Conservation (phyloP, 53 echinoderm and acorn worm genomes). For the Paelopatides confundens region DNA sequence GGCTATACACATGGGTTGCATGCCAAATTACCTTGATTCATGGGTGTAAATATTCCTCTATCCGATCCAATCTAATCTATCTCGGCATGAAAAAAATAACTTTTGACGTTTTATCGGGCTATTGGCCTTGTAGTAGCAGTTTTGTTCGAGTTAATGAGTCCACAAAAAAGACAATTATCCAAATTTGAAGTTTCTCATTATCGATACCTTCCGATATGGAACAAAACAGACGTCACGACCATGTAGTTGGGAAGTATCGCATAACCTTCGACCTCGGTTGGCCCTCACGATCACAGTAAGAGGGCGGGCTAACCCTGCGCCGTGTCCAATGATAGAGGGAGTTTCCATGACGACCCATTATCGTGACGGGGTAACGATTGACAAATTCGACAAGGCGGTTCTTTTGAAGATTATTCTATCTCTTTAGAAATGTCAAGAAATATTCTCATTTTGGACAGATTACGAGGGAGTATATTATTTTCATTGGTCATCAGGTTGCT, state of each 20-base stretch:
- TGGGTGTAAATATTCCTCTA: neutral
- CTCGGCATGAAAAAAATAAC: constrained; percentile 25
- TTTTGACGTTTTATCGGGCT: constrained; percentile 5
- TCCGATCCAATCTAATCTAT: constrained; percentile 1
- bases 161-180: neutral
- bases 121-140: constrained; percentile 20
- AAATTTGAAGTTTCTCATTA: too few species aligned
- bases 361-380: neutral
- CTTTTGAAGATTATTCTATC: constrained; percentile 8
- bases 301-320: constrained; percentile 36
- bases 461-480: constrained; percentile 14
- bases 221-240: too few species aligned
- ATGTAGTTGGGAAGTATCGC: neutral
- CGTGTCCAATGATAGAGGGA: neutral
- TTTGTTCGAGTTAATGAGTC: constrained; percentile 32
- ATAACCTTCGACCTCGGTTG: neutral
- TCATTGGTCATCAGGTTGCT: constrained; percentile 37
- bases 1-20: constrained; percentile 21
- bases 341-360: neutral
- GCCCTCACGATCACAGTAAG: constrained; percentile 5
- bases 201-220: too few species aligned
- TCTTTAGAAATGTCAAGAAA: neutral
- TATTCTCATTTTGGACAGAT: neutral
- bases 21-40: constrained; percentile 42
- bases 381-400: neutral